phyloP scores from a whole-genome alignment of 2,888 invertebrate genomes.

The Smittia aterrima region DNA sequence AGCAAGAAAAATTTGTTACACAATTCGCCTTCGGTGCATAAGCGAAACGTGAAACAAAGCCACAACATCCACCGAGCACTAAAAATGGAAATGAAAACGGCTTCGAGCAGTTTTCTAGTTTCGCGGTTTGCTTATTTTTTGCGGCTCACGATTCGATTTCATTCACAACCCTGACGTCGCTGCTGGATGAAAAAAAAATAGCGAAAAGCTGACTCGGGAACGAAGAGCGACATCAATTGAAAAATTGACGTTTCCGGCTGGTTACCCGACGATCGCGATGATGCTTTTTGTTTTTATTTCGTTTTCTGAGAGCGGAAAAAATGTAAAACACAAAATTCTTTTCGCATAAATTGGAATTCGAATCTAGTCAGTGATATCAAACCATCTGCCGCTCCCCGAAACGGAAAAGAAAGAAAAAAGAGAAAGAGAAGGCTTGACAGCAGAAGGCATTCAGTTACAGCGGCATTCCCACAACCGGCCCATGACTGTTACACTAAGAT shows the following conservation, averaged over 20 bases:
- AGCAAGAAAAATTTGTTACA: constrained; percentile 3
- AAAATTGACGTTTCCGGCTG: constrained; percentile 41
- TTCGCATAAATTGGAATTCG: constrained; percentile 29
- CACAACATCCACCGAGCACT: constrained; percentile 8
- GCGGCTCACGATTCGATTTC: neutral
- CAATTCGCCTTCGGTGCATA: neutral
- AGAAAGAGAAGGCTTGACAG: neutral
- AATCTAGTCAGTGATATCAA: neutral
- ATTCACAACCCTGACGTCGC: neutral
- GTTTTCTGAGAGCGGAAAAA: neutral
- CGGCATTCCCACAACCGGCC: constrained; percentile 19
- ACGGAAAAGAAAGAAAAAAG: neutral
- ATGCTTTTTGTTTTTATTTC: constrained; percentile 1
- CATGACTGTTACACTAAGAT: constrained; percentile 14
- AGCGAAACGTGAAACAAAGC: constrained; percentile 9
- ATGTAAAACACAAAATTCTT: neutral
- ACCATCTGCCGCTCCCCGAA: constrained; percentile 26
- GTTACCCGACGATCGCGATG: constrained; percentile 14
- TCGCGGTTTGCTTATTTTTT: constrained; percentile 10
- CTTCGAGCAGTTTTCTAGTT: constrained; percentile 1
- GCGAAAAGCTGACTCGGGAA: neutral
- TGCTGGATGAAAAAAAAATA: neutral
- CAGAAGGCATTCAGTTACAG: constrained; percentile 13
- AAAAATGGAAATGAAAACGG: constrained; percentile 1
- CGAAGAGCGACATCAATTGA: constrained; percentile 39